Evolutionary conservation across 2,888 invertebrate species (phyloP), one percentile per base, ranked within the genome.

Genomic region (Hemaris fuciformis): DNA sequence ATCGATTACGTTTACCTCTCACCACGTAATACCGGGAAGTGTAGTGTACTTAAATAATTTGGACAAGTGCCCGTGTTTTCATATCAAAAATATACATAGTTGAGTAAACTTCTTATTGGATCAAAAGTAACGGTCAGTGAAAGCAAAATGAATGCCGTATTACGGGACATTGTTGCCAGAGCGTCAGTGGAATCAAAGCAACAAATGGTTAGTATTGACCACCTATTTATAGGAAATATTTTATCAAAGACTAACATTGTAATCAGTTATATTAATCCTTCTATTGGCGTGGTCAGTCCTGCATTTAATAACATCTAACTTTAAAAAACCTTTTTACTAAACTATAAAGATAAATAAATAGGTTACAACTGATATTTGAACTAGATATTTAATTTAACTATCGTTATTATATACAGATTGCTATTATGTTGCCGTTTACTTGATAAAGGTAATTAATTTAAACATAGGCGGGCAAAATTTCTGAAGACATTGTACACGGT

Each of bases 111-210:
- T 48, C 48, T 25, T 31, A 53, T 53, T 18, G 31, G 53, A 53
- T 18, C 53, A 53, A 53, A 62, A 67, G 58, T 72, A 74, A 71
- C 70, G 69, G 76, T 71, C 71, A 70, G 84, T 85, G 84, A 78
- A 80, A 85, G 72, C 72, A 85, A 81, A 73, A 91, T 89, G 78
- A 84, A 84, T 77, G 81, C 81, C 60, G 85, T 86, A 76, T 73
- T 91, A 66, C 84, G 87, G 68, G 89, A 90, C 72, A 89, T 90
- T 74, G 87, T 91, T 68, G 83, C 87, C 61, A 85, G 74, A 73
- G 89, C 83, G 63, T 85, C 88, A 53, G 76, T 84, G 62, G 87
- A 87, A 77, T 76, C 84, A 41, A 89, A 88, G 68, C 81, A 85
- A 75, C 73, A 80, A 66, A 82, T 75, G 85, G 91, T 91, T 71